Conservation (phyloP, 2,797 vertebrate genomes). For the Capromys pilorides region DNA sequence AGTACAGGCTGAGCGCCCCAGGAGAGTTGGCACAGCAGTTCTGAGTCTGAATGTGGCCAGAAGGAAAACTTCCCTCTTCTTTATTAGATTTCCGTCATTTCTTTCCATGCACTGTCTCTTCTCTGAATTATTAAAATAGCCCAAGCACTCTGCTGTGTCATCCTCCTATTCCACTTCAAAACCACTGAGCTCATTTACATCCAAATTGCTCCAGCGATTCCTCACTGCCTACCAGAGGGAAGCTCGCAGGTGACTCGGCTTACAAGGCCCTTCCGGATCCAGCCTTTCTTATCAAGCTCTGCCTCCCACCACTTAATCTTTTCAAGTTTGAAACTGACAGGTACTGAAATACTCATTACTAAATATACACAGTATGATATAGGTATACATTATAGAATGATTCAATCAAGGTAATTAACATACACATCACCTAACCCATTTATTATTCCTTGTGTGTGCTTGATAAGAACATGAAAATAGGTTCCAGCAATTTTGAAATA, state of each 20-base stretch:
- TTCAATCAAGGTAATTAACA: neutral
- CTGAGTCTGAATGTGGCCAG: neutral
- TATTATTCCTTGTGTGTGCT: neutral
- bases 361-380: neutral
- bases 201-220: constrained; percentile 17
- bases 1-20: neutral
- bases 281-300: neutral
- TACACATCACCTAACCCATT: neutral
- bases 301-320: neutral
- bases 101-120: neutral
- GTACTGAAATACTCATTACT: neutral
- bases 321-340: neutral
- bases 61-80: neutral
- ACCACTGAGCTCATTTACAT: constrained; percentile 8
- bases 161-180: constrained; percentile 24
- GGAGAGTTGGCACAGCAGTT: neutral
- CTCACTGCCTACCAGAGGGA: constrained; percentile 12
- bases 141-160: neutral
- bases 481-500: neutral
- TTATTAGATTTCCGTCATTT: neutral
- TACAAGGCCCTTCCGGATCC: neutral
- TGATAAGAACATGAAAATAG: neutral
- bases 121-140: neutral
- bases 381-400: neutral
- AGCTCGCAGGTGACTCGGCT: neutral